These are phyloP conservation scores for Gryllus longicercus DNA, from an alignment of 2,888 invertebrate species.

Conservation along the genomic window DNA sequence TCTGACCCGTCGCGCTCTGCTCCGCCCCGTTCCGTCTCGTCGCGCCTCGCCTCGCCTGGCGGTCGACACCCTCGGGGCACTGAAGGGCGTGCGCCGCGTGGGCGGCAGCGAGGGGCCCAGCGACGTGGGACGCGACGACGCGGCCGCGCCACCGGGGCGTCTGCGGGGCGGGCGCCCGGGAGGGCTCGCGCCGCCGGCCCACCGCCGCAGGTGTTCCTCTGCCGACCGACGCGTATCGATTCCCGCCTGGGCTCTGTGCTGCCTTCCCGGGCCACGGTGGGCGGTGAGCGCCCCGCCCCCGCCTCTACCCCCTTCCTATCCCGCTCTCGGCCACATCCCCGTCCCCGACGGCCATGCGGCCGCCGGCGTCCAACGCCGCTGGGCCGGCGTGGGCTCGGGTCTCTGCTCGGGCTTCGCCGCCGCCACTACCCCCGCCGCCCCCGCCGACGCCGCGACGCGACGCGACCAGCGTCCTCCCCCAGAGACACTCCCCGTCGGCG, in stretches of 20 bases:
- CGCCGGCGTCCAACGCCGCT: background rate
- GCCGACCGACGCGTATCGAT: background rate
- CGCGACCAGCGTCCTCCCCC: background rate
- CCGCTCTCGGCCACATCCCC: background rate
- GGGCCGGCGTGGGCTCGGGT: background rate
- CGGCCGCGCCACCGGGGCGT: too few species aligned
- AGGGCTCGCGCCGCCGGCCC: background rate
- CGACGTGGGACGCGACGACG: too few species aligned
- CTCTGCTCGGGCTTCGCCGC: background rate
- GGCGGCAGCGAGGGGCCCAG: too few species aligned
- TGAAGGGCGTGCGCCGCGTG: too few species aligned
- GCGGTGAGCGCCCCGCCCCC: background rate
- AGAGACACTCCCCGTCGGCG: background rate
- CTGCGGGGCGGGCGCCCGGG: too few species aligned
- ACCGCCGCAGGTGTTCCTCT: constrained; percentile 4
- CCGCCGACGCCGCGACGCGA: too few species aligned
- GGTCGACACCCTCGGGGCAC: too few species aligned
- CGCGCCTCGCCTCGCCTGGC: too few species aligned
- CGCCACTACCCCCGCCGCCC: background rate
- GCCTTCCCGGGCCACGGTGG: too few species aligned
- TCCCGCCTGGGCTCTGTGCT: background rate
- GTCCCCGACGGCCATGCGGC: background rate
- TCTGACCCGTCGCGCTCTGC: too few species aligned
- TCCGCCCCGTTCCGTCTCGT: too few species aligned
- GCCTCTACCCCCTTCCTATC: background rate